These are phyloP conservation scores for Poecilia picta DNA, from an alignment of 2,797 vertebrate genomes.

Conservation along the genomic window DNA sequence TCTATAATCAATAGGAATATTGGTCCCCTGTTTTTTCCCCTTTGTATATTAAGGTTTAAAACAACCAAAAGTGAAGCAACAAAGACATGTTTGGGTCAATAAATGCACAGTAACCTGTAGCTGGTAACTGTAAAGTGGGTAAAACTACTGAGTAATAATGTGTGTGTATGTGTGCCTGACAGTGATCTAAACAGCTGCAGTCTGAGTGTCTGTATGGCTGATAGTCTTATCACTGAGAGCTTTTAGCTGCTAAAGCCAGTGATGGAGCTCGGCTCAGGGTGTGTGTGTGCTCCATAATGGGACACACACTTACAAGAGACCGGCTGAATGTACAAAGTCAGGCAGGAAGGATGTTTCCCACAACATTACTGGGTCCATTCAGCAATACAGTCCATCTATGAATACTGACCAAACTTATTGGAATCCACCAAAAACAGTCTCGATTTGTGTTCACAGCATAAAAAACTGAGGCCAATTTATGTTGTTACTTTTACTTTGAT, in stretches of 20 bases:
- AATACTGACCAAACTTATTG: background rate
- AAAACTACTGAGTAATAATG: background rate
- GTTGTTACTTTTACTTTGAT: background rate
- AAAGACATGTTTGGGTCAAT: background rate
- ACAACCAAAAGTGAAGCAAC: background rate
- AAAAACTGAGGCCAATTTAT: background rate
- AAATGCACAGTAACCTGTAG: background rate
- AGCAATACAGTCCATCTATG: background rate
- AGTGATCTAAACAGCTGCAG: constrained; percentile 14
- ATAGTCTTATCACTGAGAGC: constrained; percentile 56
- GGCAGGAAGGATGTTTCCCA: background rate
- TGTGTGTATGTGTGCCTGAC: background rate
- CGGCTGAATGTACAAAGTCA: constrained; percentile 10
- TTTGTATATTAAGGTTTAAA: background rate
- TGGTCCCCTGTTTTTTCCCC: background rate
- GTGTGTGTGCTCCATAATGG: constrained; percentile 27
- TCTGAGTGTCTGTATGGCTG: constrained; percentile 39
- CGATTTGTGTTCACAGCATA: background rate
- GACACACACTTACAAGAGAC: constrained; percentile 13
- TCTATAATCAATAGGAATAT: background rate
- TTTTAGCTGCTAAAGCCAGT: constrained; percentile 58
- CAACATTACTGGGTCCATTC: background rate
- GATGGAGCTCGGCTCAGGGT: constrained; percentile 20
- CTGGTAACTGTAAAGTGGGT: background rate
- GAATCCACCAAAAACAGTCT: background rate